Base-by-base conservation (phyloP, 2,888 invertebrate species). In the Leptinotarsa peninsularis region DNA sequence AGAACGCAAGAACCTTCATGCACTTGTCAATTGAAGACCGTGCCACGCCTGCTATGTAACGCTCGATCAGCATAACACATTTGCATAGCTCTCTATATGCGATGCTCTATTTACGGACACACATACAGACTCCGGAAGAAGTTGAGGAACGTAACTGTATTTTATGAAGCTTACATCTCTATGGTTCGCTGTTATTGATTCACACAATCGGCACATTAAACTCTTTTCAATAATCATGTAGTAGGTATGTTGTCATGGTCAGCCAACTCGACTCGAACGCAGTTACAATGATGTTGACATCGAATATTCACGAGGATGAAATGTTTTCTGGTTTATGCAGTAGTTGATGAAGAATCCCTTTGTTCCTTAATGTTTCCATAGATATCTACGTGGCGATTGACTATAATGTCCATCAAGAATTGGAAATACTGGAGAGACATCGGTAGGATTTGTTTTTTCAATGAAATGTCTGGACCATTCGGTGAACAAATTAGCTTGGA, bases 1-100 rank as follows among this genome's bases (percentile, higher is more conserved):
- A 79, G 80, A 80, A 80, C 80, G 79, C 70, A 77, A 76, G 73
- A 79, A 77, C 79, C 78, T 79, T 78, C 79, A 70, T 79, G 78
- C 80, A 80, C 80, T 80, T 80, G 80, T 80, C 80, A 79, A 76
- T 74, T 71, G 71, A 78, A 79, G 71, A 79, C 75, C 76, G 70
- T 74, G 79, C 79, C 78, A 79, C 79, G 79, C 79, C 79, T 78
- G 73, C 74, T 71, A 49, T 71, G 72, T 75, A 71, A 68, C 71
- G 68, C 67, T 66, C 72, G 72, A 72, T 72, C 72, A 52, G 54
- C 72, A 72, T 66, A 63, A 56, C 72, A 54, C 72, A 72, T 66
- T 72, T 72, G 72, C 72, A 72, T 72, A 67, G 52, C n/a, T 49
- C 54, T 67, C 58, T 56, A 67, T 66, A 52, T 56, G 23, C 52